Evolutionary conservation across 2,797 vertebrate genomes (phyloP), one percentile per base, ranked within the genome.

Genomic region (Protosalanx chinensis): DNA sequence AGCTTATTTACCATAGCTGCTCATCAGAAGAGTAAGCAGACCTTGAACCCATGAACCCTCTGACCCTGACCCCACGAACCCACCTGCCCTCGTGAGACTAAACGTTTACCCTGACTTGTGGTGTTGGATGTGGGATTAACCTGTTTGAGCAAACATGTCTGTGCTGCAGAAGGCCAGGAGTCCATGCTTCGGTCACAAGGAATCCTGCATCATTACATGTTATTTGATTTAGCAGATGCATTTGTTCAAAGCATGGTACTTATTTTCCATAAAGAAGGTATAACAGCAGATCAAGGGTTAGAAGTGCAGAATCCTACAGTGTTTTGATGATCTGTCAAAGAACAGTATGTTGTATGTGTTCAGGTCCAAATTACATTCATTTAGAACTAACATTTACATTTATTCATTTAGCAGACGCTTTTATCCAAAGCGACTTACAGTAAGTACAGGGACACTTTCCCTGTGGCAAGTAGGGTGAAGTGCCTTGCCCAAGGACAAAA

Each of bases 21-120:
- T 77, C 80, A 84, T 82, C 84, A 87, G 35, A 91, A 85, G 86
- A 82, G 92, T 92, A 84, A 90, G 91, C 88, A 57, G 6, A 16
- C 10, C 37, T 65, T 15, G 2, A 35, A 13, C 2, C 6, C 41
- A 66, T 63, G 37, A 71, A 57, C 23, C 5, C 13, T 27, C 23
- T 27, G 6, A 16, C 10, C 37, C 65, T 15, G 2, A 35, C 16
- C 2, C 6, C 41, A 66, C 60, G 37, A 71, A 57, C 29, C 5
- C 13, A 27, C 16, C 30, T n/a, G 64, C 30, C 35, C 29, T 67
- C 18, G 6, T 49, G 6, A 64, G 64, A 18, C 30, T 69, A 57
- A 76, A 32, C 69, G 15, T 33, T 61, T 1, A 32, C 1, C 64
- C 23, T 46, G 30, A 58, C 4, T 56, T 74, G 29, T 13, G 73